Evolutionary conservation across 1,140 invertebrate genomes (phyloP).

Genomic region (Trichonephila clavata): DNA sequence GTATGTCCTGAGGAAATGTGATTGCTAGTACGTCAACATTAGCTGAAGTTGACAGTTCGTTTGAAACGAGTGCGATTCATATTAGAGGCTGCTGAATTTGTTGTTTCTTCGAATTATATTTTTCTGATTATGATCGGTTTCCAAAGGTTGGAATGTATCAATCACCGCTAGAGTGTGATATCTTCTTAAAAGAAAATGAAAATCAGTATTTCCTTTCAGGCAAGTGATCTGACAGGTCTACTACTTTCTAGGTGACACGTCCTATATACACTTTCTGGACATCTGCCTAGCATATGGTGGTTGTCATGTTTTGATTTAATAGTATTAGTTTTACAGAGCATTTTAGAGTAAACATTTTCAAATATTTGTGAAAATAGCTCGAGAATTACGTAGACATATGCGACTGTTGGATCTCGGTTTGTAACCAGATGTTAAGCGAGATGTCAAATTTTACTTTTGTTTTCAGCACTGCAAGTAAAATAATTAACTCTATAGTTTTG

Average conservation of each 20-base stretch:
- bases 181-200: slow-evolving; percentile 41
- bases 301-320: slow-evolving; percentile 10
- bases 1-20: slow-evolving; percentile 71
- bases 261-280: slow-evolving; percentile 41
- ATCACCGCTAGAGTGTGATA: neutral
- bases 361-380: neutral
- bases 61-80: neutral
- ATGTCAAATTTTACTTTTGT: slow-evolving; percentile 43
- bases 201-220: slow-evolving; percentile 47
- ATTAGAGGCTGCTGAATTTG: neutral
- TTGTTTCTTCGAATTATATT: slow-evolving; percentile 29
- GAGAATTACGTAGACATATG: slow-evolving; percentile 41
- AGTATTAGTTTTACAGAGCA: neutral
- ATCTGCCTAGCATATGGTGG: neutral
- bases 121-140: neutral
- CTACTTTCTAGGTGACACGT: slow-evolving; percentile 60
- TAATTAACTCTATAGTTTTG: neutral
- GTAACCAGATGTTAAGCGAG: slow-evolving; percentile 52
- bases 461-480: neutral
- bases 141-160: neutral
- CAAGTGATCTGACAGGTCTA: slow-evolving; percentile 70
- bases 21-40: slow-evolving; percentile 74
- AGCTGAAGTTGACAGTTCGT: slow-evolving; percentile 71
- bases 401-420: neutral
- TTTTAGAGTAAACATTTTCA: neutral